Conservation (phyloP, 2,888 invertebrate genomes). For the Rhorus exstirpatorius region DNA sequence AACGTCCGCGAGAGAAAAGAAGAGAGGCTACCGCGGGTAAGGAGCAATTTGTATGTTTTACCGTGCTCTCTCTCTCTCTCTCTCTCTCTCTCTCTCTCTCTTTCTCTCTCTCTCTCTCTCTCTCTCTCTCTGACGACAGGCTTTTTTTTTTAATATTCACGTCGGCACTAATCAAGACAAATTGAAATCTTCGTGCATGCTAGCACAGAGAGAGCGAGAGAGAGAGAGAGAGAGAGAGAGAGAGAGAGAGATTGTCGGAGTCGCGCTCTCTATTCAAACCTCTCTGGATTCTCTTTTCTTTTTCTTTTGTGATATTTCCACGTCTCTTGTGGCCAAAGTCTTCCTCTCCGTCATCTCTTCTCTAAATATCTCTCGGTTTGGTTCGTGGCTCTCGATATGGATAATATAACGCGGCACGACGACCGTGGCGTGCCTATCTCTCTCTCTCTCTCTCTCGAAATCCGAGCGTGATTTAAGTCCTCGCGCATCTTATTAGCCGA, state of each 20-base stretch:
- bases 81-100: neutral
- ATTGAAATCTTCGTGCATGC: conserved; percentile 81
- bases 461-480: conserved; percentile 76
- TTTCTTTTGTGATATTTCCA: conserved; percentile 41
- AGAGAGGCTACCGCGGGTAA: conserved; percentile 31
- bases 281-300: conserved; percentile 51
- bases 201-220: conserved; percentile 4
- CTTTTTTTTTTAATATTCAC: conserved; percentile 80
- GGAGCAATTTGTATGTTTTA: conserved; percentile 46
- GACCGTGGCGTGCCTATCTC: conserved; percentile 51
- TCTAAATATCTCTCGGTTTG: neutral
- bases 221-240: conserved; percentile 17
- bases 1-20: conserved; percentile 13
- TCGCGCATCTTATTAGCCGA: conserved; percentile 76
- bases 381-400: conserved; percentile 27
- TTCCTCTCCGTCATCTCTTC: conserved; percentile 8
- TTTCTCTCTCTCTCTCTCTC: conserved; percentile 20
- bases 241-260: conserved; percentile 43
- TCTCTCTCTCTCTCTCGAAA: conserved; percentile 58
- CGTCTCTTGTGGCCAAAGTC: conserved; percentile 35
- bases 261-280: conserved; percentile 71
- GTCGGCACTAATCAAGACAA: conserved; percentile 83
- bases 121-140: conserved; percentile 24
- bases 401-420: neutral
- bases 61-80: conserved; percentile 21